A percentile compares a stretch with the other conserved stretches of the same genome.
Conservation (phyloP, 2,797 vertebrate genomes). For the Sarcoramphus papa region DNA sequence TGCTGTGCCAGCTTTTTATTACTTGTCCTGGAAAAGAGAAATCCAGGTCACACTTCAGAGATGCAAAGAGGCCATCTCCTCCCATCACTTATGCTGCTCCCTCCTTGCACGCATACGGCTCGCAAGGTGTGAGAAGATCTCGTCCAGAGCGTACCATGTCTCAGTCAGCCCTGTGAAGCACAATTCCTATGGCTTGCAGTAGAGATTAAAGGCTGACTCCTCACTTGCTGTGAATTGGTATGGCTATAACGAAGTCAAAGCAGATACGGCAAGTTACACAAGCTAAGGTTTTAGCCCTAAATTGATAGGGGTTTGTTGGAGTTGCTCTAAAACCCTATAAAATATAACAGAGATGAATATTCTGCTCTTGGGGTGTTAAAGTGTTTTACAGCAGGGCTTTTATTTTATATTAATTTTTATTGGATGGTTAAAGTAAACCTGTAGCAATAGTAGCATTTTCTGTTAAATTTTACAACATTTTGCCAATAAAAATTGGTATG, state of each 20-base stretch:
- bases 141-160: background rate
- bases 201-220: background rate
- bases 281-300: background rate
- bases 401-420: slow-evolving; percentile 45
- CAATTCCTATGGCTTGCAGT: background rate
- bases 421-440: background rate
- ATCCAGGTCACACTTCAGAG: background rate
- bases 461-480: slow-evolving; percentile 12
- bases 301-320: background rate
- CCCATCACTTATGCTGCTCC: background rate
- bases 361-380: background rate
- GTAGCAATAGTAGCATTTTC: background rate
- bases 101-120: fast-evolving
- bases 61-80: background rate
- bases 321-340: background rate
- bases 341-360: background rate
- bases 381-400: background rate
- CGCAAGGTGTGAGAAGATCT: background rate
- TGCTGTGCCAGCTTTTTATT: background rate
- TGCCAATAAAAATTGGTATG: background rate
- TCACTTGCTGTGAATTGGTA: background rate
- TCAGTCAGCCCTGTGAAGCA: background rate
- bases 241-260: background rate
- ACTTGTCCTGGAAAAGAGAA: background rate
- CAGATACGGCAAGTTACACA: background rate